Evolutionary conservation across 2,797 vertebrate genomes (phyloP).

Genomic region (Leuciscus waleckii): DNA sequence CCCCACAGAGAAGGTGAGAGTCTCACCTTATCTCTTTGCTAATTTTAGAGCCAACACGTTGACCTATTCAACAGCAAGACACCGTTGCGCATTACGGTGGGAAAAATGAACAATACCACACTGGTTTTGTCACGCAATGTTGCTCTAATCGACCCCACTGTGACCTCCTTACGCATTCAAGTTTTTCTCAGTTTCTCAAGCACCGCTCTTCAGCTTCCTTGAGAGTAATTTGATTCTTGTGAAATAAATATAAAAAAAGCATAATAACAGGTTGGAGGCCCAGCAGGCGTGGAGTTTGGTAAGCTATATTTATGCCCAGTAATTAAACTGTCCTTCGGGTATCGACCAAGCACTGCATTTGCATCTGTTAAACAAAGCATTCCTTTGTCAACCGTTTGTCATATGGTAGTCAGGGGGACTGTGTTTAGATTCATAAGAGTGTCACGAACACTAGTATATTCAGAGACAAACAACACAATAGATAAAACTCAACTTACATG

Average conservation of each 20-base stretch:
- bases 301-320: conserved; percentile 29
- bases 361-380: conserved; percentile 34
- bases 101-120: not conserved
- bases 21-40: conserved; percentile 20
- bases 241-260: conserved; percentile 37
- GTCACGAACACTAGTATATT: not conserved
- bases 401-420: conserved; percentile 22
- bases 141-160: not conserved
- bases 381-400: conserved; percentile 33
- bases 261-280: conserved; percentile 32
- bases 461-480: not conserved
- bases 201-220: not conserved
- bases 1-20: conserved; percentile 18
- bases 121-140: conserved; percentile 38
- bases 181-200: not conserved
- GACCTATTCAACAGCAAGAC: conserved; percentile 35
- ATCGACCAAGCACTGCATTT: conserved; percentile 17
- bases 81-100: not conserved
- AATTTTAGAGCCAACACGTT: conserved; percentile 13
- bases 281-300: conserved; percentile 10
- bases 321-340: conserved; percentile 38
- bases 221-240: conserved; percentile 34
- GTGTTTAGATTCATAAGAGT: conserved; percentile 10
- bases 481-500: not conserved
- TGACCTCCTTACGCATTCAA: not conserved